Base-by-base conservation (phyloP, 2,888 invertebrate species). In the Cantharis nigra region DNA sequence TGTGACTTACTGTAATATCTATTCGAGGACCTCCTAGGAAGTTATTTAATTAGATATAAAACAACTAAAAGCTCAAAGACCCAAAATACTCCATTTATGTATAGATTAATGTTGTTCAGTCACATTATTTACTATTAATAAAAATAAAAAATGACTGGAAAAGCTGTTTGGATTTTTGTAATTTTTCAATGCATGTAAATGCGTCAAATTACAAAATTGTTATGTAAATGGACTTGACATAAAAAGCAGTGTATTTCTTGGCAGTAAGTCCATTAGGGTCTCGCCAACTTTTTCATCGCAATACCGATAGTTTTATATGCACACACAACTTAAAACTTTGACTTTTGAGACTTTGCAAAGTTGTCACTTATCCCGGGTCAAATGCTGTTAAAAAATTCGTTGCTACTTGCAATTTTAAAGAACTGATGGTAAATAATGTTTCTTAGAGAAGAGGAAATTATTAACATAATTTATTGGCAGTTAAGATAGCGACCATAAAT, bases 401-500 rank as follows among this genome's bases (percentile, higher is more conserved):
- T 13, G n/a, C 26, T 18, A 49, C 33, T 33, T 16, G 33, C 28
- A 67, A n/a, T 67, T 67, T 67, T 67, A 23, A 26, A 67, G 65
- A 23, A 67, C 7, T n/a, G 20, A 23, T 9, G 63, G 69, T 28
- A 33, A 28, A 49, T 23, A 74, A 74, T 71, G 64, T 77, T 69
- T 78, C 77, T 79, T 79, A 75, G 67, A 70, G 63, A 49, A 72
- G 71, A 74, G 75, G 78, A 75, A 75, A 80, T 80, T 78, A 76
- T 80, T 80, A 78, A 72, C 74, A 78, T 78, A 78, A 80, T 78
- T 78, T 80, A 80, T 80, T 76, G 78, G 75, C 78, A 78, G 74
- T 77, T 76, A 76, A 72, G 69, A 75, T 69, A 49, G 75, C 77
- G 70, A 71, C 71, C 72, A 76, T 72, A 78, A 78, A 78, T 78